Evolutionary conservation across 2,888 invertebrate genomes (phyloP), one percentile per base, ranked within the genome.

Genomic region (Lapara coniferarum): DNA sequence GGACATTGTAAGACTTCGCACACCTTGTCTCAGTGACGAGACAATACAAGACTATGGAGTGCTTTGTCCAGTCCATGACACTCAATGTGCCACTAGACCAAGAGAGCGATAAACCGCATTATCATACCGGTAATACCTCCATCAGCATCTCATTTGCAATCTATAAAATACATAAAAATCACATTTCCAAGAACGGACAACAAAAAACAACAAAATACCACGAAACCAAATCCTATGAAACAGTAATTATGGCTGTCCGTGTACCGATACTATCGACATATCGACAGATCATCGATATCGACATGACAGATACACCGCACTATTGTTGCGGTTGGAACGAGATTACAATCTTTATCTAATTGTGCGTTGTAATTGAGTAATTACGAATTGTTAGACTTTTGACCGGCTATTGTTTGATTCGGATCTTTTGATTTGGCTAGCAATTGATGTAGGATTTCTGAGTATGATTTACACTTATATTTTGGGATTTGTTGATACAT

Each of bases 301-400:
- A 63, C 75, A 67, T 77, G 77, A 77, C 76, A 78, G 77, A 68
- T 76, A 77, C 75, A 77, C 70, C 69, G 68, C 75, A 73, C 72
- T 77, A 76, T 76, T 75, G 73, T 72, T 70, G 63, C 51, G 66
- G 56, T 70, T 46, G 63, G 59, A 68, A 68, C 59, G 14, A 69
- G 59, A 63, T 63, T 63, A 59, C 25, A 63, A 69, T 69, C 53
- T 59, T 53, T 69, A 63, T 69, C 53, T 69, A 69, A 69, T 69
- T 69, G 63, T 63, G 25, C 44, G 37, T 69, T 69, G 68, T 69
- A 69, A 69, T 69, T 69, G 63, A 53, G 44, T 69, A 63, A 63
- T 63, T 63, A 63, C 49, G 63, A 63, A 63, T 63, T 63, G 63
- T 63, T 63, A 19, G 19, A 55, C n/a, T 55, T 19, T 55, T 55